These are phyloP conservation scores for Cherax destructor DNA, from an alignment of 1,140 invertebrate genomes.

Conservation along the genomic window DNA sequence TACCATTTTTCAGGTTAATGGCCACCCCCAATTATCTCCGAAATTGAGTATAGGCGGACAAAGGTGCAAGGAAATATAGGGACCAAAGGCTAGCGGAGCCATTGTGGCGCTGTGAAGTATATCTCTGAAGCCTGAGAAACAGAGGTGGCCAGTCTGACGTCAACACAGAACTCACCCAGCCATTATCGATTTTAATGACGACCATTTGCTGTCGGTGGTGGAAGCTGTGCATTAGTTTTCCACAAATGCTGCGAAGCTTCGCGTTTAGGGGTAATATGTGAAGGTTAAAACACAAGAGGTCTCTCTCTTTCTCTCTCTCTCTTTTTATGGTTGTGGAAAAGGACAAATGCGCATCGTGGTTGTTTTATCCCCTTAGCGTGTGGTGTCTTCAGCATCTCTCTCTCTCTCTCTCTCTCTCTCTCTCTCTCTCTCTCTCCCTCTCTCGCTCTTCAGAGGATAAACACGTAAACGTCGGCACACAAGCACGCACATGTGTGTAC, in stretches of 20 bases:
- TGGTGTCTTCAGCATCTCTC: no score
- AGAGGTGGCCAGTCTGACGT: constrained; percentile 4
- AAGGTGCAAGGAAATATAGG: constrained; percentile 2
- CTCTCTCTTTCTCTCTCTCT: no score
- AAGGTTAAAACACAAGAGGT: no score
- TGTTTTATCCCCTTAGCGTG: no score
- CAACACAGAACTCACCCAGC: constrained; percentile 14
- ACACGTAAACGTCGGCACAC: not conserved
- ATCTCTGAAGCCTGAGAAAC: not conserved
- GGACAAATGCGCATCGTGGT: no score
- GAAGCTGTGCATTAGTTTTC: not conserved
- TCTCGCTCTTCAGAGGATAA: not conserved
- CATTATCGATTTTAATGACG: constrained; percentile 47
- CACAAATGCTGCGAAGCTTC: no score
- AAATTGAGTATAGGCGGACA: not conserved
- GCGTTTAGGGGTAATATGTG: no score
- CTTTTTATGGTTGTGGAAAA: no score
- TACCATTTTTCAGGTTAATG: not conserved
- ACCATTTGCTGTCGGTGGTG: constrained; percentile 1
- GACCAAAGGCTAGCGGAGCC: not conserved
- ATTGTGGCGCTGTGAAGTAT: not conserved
- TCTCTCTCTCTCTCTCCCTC: not conserved
- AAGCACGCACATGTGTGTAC: not conserved
- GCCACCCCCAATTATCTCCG: not conserved
- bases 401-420: no score